These are phyloP conservation scores for Myotis pilosus DNA, from an alignment of 2,797 vertebrate genomes.

Conservation along the genomic window DNA sequence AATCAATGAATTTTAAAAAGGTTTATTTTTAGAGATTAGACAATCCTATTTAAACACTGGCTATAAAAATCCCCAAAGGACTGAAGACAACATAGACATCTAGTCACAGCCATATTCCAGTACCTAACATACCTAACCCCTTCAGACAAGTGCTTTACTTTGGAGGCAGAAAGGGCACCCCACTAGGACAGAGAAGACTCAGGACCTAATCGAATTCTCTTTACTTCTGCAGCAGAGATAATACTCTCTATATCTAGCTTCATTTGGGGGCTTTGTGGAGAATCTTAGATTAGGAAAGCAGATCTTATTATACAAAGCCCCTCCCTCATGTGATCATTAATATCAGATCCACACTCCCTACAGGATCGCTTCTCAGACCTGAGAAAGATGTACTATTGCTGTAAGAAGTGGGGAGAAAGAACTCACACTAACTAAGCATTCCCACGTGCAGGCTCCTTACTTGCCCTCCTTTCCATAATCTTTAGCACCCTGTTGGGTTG, in stretches of 20 bases:
- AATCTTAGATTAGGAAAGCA: neutral
- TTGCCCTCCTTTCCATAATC: neutral
- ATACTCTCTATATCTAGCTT: neutral
- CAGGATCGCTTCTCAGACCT: neutral
- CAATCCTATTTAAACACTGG: neutral
- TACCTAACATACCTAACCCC: neutral
- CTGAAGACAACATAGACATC: neutral
- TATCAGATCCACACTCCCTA: neutral
- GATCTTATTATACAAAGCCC: neutral
- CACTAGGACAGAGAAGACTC: neutral
- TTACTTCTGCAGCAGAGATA: neutral
- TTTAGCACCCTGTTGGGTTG: neutral
- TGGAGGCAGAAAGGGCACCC: neutral
- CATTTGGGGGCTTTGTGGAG: neutral
- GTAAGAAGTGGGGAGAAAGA: neutral
- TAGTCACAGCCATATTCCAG: neutral
- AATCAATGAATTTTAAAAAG: neutral
- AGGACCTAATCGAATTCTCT: neutral
- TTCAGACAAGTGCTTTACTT: neutral
- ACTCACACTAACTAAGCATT: neutral
- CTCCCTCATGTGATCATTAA: neutral
- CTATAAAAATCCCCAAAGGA: neutral
- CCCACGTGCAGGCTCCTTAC: too few relatives aligned
- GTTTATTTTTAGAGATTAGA: slow-evolving; percentile 1
- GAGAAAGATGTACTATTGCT: neutral